phyloP scores from a whole-genome alignment of 2,113 vertebrate genomes.

The Sisor rabdophorus region DNA sequence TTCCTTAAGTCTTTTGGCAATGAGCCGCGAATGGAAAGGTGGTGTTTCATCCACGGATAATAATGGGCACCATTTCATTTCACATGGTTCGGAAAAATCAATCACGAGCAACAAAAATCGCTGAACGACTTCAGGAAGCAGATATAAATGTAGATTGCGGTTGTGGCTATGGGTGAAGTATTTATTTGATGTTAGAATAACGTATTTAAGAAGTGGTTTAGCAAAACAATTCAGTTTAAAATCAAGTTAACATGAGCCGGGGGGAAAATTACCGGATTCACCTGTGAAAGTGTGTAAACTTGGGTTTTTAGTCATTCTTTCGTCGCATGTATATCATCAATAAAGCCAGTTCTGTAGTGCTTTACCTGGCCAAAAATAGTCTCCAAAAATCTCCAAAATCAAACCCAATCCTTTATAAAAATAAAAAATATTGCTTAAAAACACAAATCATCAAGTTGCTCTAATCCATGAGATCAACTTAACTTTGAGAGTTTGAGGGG shows the following conservation, averaged over 20 bases:
- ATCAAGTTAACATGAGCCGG: neutral
- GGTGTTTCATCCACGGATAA: neutral
- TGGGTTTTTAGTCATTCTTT: neutral
- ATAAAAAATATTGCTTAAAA: slow-evolving; percentile 25
- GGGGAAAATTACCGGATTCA: neutral
- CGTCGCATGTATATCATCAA: neutral
- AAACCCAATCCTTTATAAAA: neutral
- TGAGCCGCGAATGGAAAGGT: neutral
- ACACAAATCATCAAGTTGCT: neutral
- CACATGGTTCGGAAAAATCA: neutral
- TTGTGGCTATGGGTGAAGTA: neutral
- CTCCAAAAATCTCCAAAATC: neutral
- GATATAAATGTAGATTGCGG: neutral
- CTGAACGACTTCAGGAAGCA: slow-evolving; percentile 3
- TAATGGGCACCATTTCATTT: neutral
- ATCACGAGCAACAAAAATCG: slow-evolving; percentile 7
- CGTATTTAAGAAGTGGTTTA: neutral
- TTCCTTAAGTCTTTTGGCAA: slow-evolving; percentile 6
- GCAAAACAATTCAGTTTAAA: neutral
- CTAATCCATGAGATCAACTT: neutral
- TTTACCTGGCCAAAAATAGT: neutral
- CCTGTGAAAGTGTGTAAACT: neutral
- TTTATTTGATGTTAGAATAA: neutral
- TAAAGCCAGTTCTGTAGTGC: neutral
- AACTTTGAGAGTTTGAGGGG: neutral